Evolutionary conservation across 1,140 invertebrate genomes (phyloP).

Genomic region (Ceratosolen fusciceps): DNA sequence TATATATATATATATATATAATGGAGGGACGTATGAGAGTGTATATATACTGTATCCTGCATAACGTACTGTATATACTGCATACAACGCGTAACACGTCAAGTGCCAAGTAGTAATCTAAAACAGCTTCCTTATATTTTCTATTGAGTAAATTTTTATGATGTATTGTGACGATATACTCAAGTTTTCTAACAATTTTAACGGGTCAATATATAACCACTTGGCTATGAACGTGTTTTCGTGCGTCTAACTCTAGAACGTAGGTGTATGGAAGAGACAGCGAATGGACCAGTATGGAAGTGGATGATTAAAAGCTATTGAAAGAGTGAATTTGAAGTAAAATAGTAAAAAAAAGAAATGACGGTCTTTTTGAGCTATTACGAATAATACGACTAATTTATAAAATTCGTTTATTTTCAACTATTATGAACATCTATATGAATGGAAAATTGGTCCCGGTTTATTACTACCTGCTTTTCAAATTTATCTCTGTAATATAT

Average conservation of each 20-base stretch:
- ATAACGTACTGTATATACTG: background rate
- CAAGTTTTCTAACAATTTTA: background rate
- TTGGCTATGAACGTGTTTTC: conserved; percentile 2
- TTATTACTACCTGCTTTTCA: too few relatives aligned
- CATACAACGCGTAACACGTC: background rate
- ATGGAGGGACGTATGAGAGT: background rate
- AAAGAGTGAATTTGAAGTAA: background rate
- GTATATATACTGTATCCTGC: conserved; percentile 1
- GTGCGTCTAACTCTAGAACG: background rate
- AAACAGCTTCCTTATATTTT: background rate
- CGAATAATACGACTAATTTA: background rate
- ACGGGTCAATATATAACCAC: background rate
- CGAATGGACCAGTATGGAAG: conserved; percentile 3
- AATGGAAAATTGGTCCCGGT: conserved; percentile 1
- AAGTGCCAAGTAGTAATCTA: background rate
- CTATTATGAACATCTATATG: too few relatives aligned
- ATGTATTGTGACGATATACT: background rate
- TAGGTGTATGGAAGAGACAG: conserved; percentile 11
- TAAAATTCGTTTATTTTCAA: too few relatives aligned
- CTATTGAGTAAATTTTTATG: background rate
- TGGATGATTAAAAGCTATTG: background rate
- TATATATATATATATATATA: conserved; percentile 10
- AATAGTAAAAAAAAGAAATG: conserved; percentile 16
- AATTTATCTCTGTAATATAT: too few relatives aligned
- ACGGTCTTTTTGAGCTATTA: conserved; percentile 9